Base-by-base conservation (phyloP, 2,888 invertebrate genomes). In the Trichogramma evanescens region DNA sequence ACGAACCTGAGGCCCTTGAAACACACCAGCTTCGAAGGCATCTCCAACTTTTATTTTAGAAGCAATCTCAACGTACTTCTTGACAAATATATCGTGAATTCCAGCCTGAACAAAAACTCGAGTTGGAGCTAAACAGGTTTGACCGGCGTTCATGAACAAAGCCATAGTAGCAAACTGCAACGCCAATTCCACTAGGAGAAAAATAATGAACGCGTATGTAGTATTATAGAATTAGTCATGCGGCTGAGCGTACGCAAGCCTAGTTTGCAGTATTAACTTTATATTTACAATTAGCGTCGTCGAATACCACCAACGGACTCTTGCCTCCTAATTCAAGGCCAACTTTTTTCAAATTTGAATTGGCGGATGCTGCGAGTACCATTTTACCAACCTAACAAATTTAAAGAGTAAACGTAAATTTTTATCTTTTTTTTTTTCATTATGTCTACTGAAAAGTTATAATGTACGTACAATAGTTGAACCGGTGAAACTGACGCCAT, bases 271-370 rank as follows among this genome's bases (percentile, higher is more conserved):
- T 43, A 44, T 50, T 54, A n/a, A 10, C 42, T 54, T 10, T 38
- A 10, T 55, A 75, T 81, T 80, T 80, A 90, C 91, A 79, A 74
- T 92, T 84, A 50, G 84, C 88, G 79, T 93, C 93, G 65, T 88
- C 86, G 72, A 91, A 91, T 9, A 95, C 82, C 10, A 95, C 89
- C 13, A 93, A 79, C 0, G 95, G 93, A 74, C 91, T 91, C 77
- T 95, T 95, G 62, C 95, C 95, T 46, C 95, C 95, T 46, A 95
- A 80, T 75, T 95, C 95, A 58, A 95, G 79, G 4, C 89, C 87
- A 0, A 93, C 86, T 58, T 89, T 82, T 74, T 95, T 95, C 55
- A 94, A 79, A 73, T 93, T 93, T 1, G 86, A 85, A 50, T 83
- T 82, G 8, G 90, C 87, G 2, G 93, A 87, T 40, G 87, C 87